Base-by-base conservation (phyloP, 2,113 vertebrate species). In the Colaptes auratus region DNA sequence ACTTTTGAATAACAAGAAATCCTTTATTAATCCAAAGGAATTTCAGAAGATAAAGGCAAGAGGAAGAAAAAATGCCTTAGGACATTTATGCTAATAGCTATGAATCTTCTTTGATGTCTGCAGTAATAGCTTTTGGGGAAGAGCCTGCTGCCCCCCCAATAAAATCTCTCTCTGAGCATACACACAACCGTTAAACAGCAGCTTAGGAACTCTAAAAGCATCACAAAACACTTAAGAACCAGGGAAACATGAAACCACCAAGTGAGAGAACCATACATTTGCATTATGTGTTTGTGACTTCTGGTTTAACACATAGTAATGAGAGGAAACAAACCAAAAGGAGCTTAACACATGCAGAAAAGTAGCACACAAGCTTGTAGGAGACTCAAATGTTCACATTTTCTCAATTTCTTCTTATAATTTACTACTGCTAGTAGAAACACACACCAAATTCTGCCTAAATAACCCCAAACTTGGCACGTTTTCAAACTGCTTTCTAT, bases 1-100 rank as follows among this genome's bases (percentile, higher is more conserved):
- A 36, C 58, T 79, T 95, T 7, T 18, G 58, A 93, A 66, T 60
- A 65, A 83, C 74, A 93, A 91, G 58, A 96, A 76, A 75, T 44
- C 80, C 73, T 59, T 72, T 64, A 86, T 64, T 90, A 96, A 96
- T 35, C 90, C 79, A 67, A 74, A 88, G 65, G 82, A 95, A 91
- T 95, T 92, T 82, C 55, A 60, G 42, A 79, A 94, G 88, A 94
- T 86, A 83, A 88, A 92, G 88, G 65, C 76, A 88, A 89, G 76
- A 95, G 15, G 79, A 93, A 92, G 75, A 88, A 80, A 74, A 77
- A 60, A 79, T 3, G 56, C 70, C 84, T 63, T 61, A 16, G 79
- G 95, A 83, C 61, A 4, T 67, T 69, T 82, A 93, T 61, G 85
- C 67, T 90, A 92, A 93, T 75, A 66, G 61, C 65, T 61, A 39